These are phyloP conservation scores for Crypturellus undulatus DNA, from an alignment of 2,113 vertebrate genomes.

Conservation along the genomic window DNA sequence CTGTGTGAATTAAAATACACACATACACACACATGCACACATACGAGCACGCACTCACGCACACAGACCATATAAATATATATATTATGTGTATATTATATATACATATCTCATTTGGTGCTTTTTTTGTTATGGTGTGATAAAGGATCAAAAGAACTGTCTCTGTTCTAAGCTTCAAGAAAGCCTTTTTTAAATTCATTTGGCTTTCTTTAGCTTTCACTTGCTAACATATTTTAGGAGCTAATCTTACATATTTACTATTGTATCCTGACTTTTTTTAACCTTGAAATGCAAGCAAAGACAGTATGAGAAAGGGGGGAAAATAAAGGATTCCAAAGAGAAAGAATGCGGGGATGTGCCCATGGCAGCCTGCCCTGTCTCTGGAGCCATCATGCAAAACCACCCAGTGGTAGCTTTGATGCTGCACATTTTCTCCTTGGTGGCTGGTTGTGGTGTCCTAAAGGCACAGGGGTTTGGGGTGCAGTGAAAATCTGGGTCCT, in stretches of 20 bases:
- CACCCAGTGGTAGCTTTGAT: neutral
- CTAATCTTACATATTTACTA: slow-evolving; percentile 87
- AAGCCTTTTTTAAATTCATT: slow-evolving; percentile 88
- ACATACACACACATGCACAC: neutral
- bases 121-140: slow-evolving; percentile 87
- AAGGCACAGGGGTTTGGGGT: neutral
- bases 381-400: neutral
- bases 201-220: slow-evolving; percentile 83
- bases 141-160: slow-evolving; percentile 91
- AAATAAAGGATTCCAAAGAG: slow-evolving; percentile 56
- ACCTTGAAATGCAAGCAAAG: slow-evolving; percentile 93
- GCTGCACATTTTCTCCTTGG: neutral
- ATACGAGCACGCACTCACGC: neutral
- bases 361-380: neutral
- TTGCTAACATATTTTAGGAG: slow-evolving; percentile 85
- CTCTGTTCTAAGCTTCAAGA: slow-evolving; percentile 93
- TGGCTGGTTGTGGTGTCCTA: neutral
- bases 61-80: slow-evolving; percentile 73
- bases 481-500: neutral
- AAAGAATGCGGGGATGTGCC: slow-evolving; percentile 22
- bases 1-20: slow-evolving; percentile 82
- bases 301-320: slow-evolving; percentile 58
- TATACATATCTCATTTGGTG: slow-evolving; percentile 68
- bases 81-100: slow-evolving; percentile 78
- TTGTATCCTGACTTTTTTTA: slow-evolving; percentile 88